These are phyloP conservation scores for Microctenopoma stevenorrisi DNA, from an alignment of 2,797 vertebrate species.

Conservation along the genomic window DNA sequence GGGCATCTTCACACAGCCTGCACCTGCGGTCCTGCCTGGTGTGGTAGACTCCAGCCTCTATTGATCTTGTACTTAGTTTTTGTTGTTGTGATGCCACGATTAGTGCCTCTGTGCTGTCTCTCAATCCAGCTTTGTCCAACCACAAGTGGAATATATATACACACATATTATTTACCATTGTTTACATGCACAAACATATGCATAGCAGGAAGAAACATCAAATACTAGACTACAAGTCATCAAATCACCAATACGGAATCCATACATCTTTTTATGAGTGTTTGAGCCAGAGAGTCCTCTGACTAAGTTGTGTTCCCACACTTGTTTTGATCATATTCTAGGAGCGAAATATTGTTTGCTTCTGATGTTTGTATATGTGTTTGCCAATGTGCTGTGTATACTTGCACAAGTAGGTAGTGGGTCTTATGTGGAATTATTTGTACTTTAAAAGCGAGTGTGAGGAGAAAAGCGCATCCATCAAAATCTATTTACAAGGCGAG, in stretches of 20 bases:
- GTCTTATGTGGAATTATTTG: slow-evolving; percentile 71
- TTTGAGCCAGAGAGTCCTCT: slow-evolving; percentile 31
- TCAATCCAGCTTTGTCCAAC: too few species aligned
- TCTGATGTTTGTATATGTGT: slow-evolving; percentile 49
- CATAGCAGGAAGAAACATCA: slow-evolving; percentile 60
- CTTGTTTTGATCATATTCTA: slow-evolving; percentile 60
- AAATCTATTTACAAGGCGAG: slow-evolving; percentile 81
- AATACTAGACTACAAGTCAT: slow-evolving; percentile 56
- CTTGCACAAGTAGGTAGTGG: slow-evolving; percentile 52
- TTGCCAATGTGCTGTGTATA: slow-evolving; percentile 50
- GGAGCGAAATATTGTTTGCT: slow-evolving; percentile 58
- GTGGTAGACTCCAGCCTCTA: background rate
- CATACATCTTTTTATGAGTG: slow-evolving; percentile 46
- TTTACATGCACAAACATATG: slow-evolving; percentile 59
- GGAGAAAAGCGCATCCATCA: slow-evolving; percentile 75
- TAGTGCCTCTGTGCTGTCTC: too few species aligned
- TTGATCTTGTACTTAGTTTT: too few species aligned
- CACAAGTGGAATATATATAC: too few species aligned
- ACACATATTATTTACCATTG: slow-evolving; percentile 10
- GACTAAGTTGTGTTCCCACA: slow-evolving; percentile 58
- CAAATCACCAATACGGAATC: slow-evolving; percentile 59
- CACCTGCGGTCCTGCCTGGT: too few species aligned
- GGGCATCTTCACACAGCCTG: too few species aligned
- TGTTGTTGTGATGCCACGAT: too few species aligned
- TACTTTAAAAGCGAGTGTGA: slow-evolving; percentile 65